Percentiles rank a stretch among this genome's conserved stretches.
These are phyloP conservation scores for Iguana delicatissima DNA, from an alignment of 2,797 vertebrate genomes.

Conservation along the genomic window DNA sequence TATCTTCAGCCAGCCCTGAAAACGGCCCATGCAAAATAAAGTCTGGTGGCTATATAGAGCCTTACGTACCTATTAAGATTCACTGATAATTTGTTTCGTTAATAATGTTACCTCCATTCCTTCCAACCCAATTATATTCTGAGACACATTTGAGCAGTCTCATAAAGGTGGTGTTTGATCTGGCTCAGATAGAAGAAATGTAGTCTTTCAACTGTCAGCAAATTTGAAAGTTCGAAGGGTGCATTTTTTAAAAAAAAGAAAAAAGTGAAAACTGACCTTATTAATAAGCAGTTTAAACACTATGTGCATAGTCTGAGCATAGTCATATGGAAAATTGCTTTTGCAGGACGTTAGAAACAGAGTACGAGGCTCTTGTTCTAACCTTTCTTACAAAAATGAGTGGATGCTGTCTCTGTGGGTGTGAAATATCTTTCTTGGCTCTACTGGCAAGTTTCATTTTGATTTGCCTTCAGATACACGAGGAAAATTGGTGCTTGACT, in stretches of 20 bases:
- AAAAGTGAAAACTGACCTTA: conserved; percentile 83
- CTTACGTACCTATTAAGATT: neutral
- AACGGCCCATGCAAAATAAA: neutral
- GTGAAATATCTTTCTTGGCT: conserved; percentile 80
- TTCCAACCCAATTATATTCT: neutral
- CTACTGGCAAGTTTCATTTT: conserved; percentile 82
- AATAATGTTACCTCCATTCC: neutral
- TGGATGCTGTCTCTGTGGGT: conserved; percentile 77
- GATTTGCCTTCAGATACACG: conserved; percentile 70
- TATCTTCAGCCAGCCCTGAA: neutral
- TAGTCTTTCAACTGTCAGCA: conserved; percentile 28
- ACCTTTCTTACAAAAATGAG: conserved; percentile 70
- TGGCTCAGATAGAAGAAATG: neutral
- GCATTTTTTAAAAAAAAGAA: conserved; percentile 77
- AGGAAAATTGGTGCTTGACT: conserved; percentile 63
- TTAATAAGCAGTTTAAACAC: conserved; percentile 77
- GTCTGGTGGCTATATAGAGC: neutral
- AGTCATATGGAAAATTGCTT: conserved; percentile 79
- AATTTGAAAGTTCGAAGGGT: conserved; percentile 27
- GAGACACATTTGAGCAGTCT: neutral
- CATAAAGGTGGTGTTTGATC: neutral
- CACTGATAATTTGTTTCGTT: neutral
- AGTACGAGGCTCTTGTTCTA: conserved; percentile 63
- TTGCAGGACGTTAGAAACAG: conserved; percentile 61
- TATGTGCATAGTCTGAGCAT: conserved; percentile 45